Conservation (phyloP, 2,888 invertebrate species). For the Ennomos erosarius region DNA sequence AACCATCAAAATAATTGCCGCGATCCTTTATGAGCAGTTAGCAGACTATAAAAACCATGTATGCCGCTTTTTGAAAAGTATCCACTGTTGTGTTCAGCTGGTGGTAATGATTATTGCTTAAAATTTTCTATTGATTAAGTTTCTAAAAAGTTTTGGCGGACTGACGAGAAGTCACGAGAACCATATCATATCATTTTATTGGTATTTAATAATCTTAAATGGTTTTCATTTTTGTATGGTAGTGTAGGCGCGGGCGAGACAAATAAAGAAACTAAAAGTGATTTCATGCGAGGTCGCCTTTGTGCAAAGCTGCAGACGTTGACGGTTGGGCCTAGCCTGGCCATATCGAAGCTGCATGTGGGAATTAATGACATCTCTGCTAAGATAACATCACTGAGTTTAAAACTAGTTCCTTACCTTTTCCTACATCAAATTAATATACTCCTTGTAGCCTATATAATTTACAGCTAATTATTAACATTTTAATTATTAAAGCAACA, state of each 20-base stretch:
- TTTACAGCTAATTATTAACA: neutral
- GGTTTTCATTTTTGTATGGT: slow-evolving; percentile 50
- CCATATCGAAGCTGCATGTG: slow-evolving; percentile 40
- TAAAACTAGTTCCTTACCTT: slow-evolving; percentile 21
- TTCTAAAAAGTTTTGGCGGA: slow-evolving; percentile 10
- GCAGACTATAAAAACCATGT: slow-evolving; percentile 43
- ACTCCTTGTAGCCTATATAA: too few relatives aligned
- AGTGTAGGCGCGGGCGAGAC: slow-evolving; percentile 58
- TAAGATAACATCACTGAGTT: slow-evolving; percentile 20
- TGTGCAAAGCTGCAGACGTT: slow-evolving; percentile 49
- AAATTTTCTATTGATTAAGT: slow-evolving; percentile 13
- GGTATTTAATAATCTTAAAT: slow-evolving; percentile 41
- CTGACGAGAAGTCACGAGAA: slow-evolving; percentile 22
- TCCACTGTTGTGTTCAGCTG: slow-evolving; percentile 30
- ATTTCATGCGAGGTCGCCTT: slow-evolving; percentile 63
- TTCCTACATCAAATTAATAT: slow-evolving; percentile 1
- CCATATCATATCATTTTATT: slow-evolving; percentile 27
- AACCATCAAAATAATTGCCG: slow-evolving; percentile 56
- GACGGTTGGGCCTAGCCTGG: slow-evolving; percentile 24
- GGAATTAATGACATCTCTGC: slow-evolving; percentile 37
- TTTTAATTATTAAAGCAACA: slow-evolving; percentile 35
- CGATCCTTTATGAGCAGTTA: slow-evolving; percentile 43
- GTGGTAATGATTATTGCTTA: slow-evolving; percentile 10
- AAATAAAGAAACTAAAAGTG: slow-evolving; percentile 63
- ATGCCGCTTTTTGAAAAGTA: slow-evolving; percentile 36